These are phyloP conservation scores for Mystacornis crossleyi DNA, from an alignment of 2,113 vertebrate genomes.

Conservation along the genomic window DNA sequence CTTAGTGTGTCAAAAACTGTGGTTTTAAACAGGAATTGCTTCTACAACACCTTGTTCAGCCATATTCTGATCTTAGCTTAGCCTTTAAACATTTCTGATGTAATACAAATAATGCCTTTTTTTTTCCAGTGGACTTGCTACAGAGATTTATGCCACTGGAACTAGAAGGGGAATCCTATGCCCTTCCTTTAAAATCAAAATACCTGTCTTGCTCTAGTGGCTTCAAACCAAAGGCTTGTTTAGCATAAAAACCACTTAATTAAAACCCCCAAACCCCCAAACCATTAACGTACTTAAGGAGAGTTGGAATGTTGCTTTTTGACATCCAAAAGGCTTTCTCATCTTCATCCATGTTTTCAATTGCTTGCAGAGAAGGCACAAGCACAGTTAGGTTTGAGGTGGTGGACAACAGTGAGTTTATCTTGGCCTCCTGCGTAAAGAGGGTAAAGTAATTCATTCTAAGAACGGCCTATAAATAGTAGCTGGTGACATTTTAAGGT, in stretches of 20 bases:
- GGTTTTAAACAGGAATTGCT: neutral
- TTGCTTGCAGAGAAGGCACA: conserved; percentile 82
- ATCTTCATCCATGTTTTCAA: conserved; percentile 78
- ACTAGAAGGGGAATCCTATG: neutral
- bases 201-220: neutral
- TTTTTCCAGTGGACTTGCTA: neutral
- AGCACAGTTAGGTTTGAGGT: conserved; percentile 85
- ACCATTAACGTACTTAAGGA: conserved; percentile 80
- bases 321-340: conserved; percentile 85
- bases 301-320: conserved; percentile 77
- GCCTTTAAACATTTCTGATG: neutral
- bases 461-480: neutral
- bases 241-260: neutral
- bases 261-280: neutral
- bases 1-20: neutral
- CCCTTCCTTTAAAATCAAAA: neutral
- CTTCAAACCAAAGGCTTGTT: neutral
- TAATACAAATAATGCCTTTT: neutral
- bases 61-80: neutral
- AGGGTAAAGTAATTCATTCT: neutral
- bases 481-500: neutral
- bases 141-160: neutral
- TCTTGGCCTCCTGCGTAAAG: conserved; percentile 74
- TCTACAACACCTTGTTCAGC: neutral
- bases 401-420: conserved; percentile 69